Conservation (phyloP, 2,888 invertebrate genomes). For the Carterocephalus palaemon region DNA sequence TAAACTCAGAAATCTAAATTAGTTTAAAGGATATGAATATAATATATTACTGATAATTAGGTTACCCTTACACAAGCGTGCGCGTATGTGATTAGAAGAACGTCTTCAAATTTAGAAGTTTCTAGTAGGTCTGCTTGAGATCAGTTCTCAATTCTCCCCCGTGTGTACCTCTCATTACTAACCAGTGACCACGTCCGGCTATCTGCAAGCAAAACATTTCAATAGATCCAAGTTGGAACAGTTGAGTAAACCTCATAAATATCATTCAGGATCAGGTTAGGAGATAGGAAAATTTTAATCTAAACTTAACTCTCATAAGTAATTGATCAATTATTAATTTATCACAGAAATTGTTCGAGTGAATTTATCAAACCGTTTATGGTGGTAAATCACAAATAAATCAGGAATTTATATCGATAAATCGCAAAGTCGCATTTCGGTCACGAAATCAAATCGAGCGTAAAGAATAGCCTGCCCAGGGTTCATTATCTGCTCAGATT, state of each 20-base stretch:
- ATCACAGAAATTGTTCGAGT: conserved; percentile 50
- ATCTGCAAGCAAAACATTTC: conserved; percentile 13
- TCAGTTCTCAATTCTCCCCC: too few relatives aligned
- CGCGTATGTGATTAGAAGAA: too few relatives aligned
- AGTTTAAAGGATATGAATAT: too few relatives aligned
- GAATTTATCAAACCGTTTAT: conserved; percentile 46
- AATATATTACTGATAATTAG: too few relatives aligned
- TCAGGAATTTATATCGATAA: conserved; percentile 33
- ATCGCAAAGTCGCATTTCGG: conserved; percentile 36
- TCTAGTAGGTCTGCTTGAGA: too few relatives aligned
- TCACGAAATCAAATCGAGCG: conserved; percentile 34
- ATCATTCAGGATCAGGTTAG: conserved; percentile 3
- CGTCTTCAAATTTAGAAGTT: too few relatives aligned
- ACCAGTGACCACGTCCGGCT: conserved; percentile 1
- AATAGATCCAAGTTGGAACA: conserved; percentile 4
- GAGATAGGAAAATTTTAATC: conserved; percentile 7
- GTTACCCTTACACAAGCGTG: too few relatives aligned
- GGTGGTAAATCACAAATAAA: conserved; percentile 25
- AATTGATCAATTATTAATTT: conserved; percentile 66
- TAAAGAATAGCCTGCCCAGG: conserved; percentile 56
- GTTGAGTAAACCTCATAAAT: not conserved
- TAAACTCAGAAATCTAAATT: too few relatives aligned
- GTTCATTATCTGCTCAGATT: conserved; percentile 61
- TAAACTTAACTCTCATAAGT: conserved; percentile 50
- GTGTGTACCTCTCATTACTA: too few relatives aligned